Conservation (phyloP, 2,113 vertebrate species). For the Serranochromis macrocephalus region DNA sequence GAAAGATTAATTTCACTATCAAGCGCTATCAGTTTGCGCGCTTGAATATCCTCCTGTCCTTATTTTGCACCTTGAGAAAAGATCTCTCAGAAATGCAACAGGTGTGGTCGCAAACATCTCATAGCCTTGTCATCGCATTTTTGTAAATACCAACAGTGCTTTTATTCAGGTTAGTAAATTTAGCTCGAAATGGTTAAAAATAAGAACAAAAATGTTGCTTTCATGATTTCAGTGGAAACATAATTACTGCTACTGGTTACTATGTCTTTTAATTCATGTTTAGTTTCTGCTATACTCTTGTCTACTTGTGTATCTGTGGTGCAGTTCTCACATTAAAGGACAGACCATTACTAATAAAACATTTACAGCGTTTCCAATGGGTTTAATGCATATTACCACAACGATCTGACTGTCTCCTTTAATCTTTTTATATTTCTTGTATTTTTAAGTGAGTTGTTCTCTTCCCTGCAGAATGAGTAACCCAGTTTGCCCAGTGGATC, state of each 20-base stretch:
- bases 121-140: background rate
- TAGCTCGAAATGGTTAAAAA: background rate
- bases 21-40: background rate
- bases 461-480: background rate
- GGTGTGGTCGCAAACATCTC: background rate
- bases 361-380: background rate
- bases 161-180: background rate
- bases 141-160: background rate
- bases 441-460: background rate
- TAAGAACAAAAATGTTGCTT: background rate
- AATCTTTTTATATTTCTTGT: background rate
- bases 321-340: background rate
- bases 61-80: background rate
- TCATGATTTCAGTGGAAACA: background rate
- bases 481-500: background rate
- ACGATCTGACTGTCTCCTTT: background rate
- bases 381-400: background rate
- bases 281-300: background rate
- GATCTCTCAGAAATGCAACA: background rate
- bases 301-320: background rate
- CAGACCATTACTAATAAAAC: background rate
- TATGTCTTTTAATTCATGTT: background rate
- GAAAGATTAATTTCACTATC: background rate
- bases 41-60: background rate
- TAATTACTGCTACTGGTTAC: background rate